Percentiles rank a stretch among this genome's conserved stretches.
Evolutionary conservation across 2,797 vertebrate genomes (phyloP).

Genomic region (Lycodopsis pacificus): DNA sequence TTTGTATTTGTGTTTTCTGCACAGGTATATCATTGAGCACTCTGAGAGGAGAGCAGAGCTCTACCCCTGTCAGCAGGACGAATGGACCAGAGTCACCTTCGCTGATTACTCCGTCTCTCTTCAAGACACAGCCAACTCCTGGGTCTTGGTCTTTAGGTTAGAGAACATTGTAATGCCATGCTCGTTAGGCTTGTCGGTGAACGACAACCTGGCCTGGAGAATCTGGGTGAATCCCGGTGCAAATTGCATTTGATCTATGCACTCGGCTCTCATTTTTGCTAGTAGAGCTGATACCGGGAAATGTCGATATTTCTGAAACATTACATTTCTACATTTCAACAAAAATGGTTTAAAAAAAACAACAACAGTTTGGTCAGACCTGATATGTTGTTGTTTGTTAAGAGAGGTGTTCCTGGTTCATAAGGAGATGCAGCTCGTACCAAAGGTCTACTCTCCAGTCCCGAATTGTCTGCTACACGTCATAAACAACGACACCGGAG

Average conservation of each 20-base stretch:
- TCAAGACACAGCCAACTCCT: constrained; percentile 82
- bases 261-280: neutral
- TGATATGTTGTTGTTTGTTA: constrained; percentile 11
- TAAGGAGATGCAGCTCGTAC: constrained; percentile 87
- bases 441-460: constrained; percentile 85
- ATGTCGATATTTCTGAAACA: neutral
- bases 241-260: neutral
- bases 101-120: constrained; percentile 86
- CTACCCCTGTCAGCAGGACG: constrained; percentile 89
- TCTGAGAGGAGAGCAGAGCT: constrained; percentile 77
- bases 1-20: constrained; percentile 32
- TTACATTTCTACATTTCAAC: neutral
- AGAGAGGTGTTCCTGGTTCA: constrained; percentile 91
- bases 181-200: neutral
- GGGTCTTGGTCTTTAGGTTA: constrained; percentile 94
- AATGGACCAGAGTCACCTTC: constrained; percentile 85
- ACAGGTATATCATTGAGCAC: constrained; percentile 84
- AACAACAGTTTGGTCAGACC: neutral
- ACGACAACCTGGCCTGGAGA: neutral
- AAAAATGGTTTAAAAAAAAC: neutral
- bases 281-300: neutral
- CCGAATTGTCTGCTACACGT: constrained; percentile 86
- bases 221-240: neutral
- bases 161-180: constrained; percentile 27
- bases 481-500: constrained; percentile 92